Evolutionary conservation across 2,113 vertebrate species (phyloP).

Genomic region (Prolemur simus): DNA sequence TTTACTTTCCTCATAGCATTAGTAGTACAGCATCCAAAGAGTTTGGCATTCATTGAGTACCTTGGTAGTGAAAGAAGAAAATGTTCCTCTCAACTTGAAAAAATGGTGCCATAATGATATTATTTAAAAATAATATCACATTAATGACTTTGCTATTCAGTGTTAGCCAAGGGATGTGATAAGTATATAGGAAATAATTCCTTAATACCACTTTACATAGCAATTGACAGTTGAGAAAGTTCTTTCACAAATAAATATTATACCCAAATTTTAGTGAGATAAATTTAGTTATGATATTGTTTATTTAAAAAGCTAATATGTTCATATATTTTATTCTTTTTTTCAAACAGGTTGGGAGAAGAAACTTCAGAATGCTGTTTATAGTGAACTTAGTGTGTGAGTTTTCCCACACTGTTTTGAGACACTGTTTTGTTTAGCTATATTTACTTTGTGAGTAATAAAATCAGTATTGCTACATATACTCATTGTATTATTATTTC

Average conservation of each 20-base stretch:
- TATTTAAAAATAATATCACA: not conserved
- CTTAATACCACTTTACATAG: not conserved
- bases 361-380: constrained; percentile 98
- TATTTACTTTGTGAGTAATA: constrained; percentile 45
- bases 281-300: constrained; percentile 36
- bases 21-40: not conserved
- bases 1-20: not conserved
- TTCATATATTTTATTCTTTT: constrained; percentile 62
- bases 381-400: constrained; percentile 95
- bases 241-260: constrained; percentile 24
- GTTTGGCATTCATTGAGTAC: not conserved
- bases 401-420: constrained; percentile 75
- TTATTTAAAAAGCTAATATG: constrained; percentile 42
- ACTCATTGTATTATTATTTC: constrained; percentile 10
- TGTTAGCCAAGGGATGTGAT: not conserved
- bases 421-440: constrained; percentile 29
- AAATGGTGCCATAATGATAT: not conserved
- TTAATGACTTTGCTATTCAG: not conserved
- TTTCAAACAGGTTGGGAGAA: constrained; percentile 93
- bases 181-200: not conserved
- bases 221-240: not conserved
- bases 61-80: not conserved
- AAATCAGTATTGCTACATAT: not conserved
- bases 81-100: not conserved
- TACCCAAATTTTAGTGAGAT: constrained; percentile 11